Conservation (phyloP, 2,888 invertebrate species). For the Scaptomyza flava region DNA sequence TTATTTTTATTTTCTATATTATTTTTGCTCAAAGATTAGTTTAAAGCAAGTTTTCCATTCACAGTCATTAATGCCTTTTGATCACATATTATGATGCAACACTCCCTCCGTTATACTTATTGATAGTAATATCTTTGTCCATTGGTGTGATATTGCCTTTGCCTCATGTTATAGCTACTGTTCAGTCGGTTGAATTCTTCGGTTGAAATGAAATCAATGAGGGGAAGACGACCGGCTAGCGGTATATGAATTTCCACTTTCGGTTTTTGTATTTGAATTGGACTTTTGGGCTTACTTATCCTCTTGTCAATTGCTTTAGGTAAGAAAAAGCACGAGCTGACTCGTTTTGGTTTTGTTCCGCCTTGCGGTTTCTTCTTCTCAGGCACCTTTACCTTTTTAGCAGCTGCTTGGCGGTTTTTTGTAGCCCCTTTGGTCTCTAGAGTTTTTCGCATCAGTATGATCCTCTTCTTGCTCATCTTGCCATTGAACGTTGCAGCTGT, state of each 20-base stretch:
- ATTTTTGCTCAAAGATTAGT: not conserved
- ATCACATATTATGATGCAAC: not conserved
- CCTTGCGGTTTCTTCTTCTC: not conserved
- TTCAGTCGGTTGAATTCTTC: conserved; percentile 54
- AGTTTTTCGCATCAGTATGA: too few species aligned
- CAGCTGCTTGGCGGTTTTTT: not conserved
- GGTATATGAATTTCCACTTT: conserved; percentile 56
- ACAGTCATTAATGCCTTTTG: not conserved
- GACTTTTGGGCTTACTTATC: not conserved
- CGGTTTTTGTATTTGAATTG: not conserved
- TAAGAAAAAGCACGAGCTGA: not conserved
- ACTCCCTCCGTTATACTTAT: not conserved
- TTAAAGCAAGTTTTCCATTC: not conserved
- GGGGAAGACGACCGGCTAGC: conserved; percentile 57
- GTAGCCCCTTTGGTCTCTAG: not conserved
- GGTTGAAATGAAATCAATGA: conserved; percentile 71
- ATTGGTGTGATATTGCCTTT: not conserved
- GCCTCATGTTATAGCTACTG: not conserved
- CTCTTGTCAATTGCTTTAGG: not conserved
- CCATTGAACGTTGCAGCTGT: not conserved
- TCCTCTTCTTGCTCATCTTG: not conserved
- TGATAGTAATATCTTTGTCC: not conserved
- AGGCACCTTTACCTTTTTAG: not conserved
- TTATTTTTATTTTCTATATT: not conserved
- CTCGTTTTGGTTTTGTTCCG: not conserved